Conservation (phyloP, 1,140 invertebrate genomes). For the Drosophila busckii region DNA sequence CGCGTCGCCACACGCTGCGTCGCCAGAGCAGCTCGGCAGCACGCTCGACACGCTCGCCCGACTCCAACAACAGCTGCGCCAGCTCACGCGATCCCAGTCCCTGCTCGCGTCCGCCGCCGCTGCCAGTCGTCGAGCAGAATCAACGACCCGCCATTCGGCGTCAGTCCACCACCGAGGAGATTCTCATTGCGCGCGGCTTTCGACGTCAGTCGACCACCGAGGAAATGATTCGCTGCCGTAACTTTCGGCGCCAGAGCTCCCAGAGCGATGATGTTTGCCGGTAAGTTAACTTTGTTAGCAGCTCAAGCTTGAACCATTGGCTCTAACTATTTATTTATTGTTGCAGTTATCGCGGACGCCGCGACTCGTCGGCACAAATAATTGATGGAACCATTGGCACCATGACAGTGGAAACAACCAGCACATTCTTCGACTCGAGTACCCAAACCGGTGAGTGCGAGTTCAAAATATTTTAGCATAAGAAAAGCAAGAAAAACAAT, state of each 20-base stretch:
- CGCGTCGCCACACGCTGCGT: conserved; percentile 83
- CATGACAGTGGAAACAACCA: conserved; percentile 95
- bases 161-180: conserved; percentile 95
- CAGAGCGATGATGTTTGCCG: conserved; percentile 88
- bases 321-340: not conserved
- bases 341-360: conserved; percentile 84
- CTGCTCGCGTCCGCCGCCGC: conserved; percentile 82
- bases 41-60: conserved; percentile 83
- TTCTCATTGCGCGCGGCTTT: conserved; percentile 92
- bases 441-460: conserved; percentile 92
- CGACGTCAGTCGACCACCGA: conserved; percentile 93
- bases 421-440: conserved; percentile 94
- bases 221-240: conserved; percentile 93
- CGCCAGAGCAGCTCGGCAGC: conserved; percentile 90
- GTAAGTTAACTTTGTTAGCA: conserved; percentile 45
- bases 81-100: conserved; percentile 87
- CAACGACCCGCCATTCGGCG: conserved; percentile 85
- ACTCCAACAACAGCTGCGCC: conserved; percentile 87
- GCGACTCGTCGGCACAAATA: conserved; percentile 93
- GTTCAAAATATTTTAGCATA: not conserved
- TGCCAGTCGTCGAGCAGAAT: conserved; percentile 80
- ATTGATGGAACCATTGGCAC: conserved; percentile 94
- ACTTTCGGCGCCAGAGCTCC: conserved; percentile 89
- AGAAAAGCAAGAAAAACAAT: not conserved
- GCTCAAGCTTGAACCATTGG: not conserved